Conservation (phyloP, 2,888 invertebrate species). For the Tillus elongatus region DNA sequence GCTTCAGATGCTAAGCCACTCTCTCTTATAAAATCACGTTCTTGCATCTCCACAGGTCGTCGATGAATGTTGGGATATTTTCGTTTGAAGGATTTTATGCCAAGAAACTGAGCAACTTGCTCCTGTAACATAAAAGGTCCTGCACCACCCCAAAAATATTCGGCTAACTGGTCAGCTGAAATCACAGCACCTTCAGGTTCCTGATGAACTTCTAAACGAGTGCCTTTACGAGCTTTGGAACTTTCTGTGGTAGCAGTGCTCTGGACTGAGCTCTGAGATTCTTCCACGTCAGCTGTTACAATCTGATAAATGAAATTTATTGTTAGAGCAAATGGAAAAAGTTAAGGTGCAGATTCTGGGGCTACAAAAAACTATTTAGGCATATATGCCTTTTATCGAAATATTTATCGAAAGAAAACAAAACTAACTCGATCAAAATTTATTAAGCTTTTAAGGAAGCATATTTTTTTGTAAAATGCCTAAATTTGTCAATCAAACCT, state of each 20-base stretch:
- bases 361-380: background rate
- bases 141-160: conserved; percentile 80
- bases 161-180: conserved; percentile 81
- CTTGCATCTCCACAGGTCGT: conserved; percentile 80
- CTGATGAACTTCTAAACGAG: conserved; percentile 33
- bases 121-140: conserved; percentile 94
- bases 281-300: conserved; percentile 46
- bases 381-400: no score
- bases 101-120: conserved; percentile 88
- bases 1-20: conserved; percentile 78
- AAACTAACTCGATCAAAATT: no score
- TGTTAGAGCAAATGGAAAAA: conserved; percentile 36
- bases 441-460: no score
- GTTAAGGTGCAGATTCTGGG: conserved; percentile 33
- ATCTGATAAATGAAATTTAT: conserved; percentile 20
- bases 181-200: conserved; percentile 35
- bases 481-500: no score
- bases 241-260: conserved; percentile 64
- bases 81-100: conserved; percentile 92
- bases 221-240: conserved; percentile 34
- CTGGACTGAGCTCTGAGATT: conserved; percentile 74
- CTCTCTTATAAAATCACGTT: conserved; percentile 78
- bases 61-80: conserved; percentile 68
- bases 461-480: no score
- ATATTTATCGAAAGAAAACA: no score